These are phyloP conservation scores for Eupithecia dodoneata DNA, from an alignment of 2,888 invertebrate species.

Conservation along the genomic window DNA sequence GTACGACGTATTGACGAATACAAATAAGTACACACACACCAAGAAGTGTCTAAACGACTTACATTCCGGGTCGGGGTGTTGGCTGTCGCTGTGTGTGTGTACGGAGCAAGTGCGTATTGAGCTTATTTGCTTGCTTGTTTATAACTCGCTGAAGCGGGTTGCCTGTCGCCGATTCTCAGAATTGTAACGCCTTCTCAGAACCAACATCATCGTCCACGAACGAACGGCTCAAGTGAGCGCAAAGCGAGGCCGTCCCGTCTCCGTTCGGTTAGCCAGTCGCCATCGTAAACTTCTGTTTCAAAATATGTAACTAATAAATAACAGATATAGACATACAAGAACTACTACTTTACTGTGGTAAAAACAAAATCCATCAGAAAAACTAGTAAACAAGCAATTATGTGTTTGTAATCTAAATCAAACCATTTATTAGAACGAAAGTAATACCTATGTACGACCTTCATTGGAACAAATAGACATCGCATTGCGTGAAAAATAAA, in stretches of 20 bases:
- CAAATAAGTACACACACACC: constrained; percentile 27
- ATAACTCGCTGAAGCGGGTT: constrained; percentile 70
- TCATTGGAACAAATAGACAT: not conserved
- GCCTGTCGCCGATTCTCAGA: constrained; percentile 81
- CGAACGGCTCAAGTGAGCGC: constrained; percentile 73
- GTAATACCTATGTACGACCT: not conserved
- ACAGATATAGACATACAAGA: not conserved
- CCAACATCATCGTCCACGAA: constrained; percentile 75
- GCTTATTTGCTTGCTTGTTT: constrained; percentile 75
- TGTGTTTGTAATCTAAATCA: not conserved
- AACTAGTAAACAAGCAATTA: not conserved
- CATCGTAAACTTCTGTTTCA: not conserved
- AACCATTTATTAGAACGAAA: not conserved
- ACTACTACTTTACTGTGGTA: not conserved
- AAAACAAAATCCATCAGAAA: not conserved
- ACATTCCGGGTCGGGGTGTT: constrained; percentile 40
- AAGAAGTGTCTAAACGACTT: constrained; percentile 35
- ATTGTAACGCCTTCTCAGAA: constrained; percentile 84
- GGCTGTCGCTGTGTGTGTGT: constrained; percentile 42
- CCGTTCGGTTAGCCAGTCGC: constrained; percentile 26
- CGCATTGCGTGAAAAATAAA: not conserved
- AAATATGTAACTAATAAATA: not conserved
- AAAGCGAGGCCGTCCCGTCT: constrained; percentile 74
- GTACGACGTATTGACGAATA: constrained; percentile 9
- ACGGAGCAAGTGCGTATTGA: constrained; percentile 70